Conservation (phyloP, 2,113 vertebrate genomes). For the Pontoporia blainvillei region DNA sequence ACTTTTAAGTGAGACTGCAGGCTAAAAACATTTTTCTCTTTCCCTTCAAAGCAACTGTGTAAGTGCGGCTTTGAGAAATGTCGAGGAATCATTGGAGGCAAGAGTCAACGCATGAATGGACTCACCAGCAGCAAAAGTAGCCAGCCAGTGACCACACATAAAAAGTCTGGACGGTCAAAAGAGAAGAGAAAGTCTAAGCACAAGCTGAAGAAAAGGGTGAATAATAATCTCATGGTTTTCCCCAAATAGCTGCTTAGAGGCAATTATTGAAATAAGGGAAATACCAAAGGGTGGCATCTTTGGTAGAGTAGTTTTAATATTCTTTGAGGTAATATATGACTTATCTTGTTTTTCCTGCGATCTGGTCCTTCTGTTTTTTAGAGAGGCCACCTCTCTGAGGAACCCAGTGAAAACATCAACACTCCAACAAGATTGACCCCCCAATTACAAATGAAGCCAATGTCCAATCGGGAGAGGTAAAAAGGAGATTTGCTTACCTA, state of each 20-base stretch:
- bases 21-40: neutral
- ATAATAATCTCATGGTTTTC: neutral
- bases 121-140: constrained; percentile 82
- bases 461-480: constrained; percentile 98
- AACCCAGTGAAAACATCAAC: constrained; percentile 86
- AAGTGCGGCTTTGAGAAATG: constrained; percentile 96
- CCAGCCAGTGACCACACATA: constrained; percentile 83
- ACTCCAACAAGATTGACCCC: constrained; percentile 86
- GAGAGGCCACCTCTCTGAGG: constrained; percentile 85
- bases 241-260: neutral
- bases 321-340: neutral
- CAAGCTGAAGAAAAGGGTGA: constrained; percentile 96
- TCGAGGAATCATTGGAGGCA: constrained; percentile 98
- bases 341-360: neutral
- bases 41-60: constrained; percentile 90
- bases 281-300: neutral
- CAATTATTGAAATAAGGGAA: neutral
- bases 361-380: constrained; percentile 69
- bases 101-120: constrained; percentile 95
- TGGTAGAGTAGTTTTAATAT: neutral
- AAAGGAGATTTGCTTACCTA: neutral
- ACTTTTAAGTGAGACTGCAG: neutral
- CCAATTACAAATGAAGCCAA: constrained; percentile 97
- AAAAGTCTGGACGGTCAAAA: constrained; percentile 90
- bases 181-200: constrained; percentile 99